Evolutionary conservation across 2,113 vertebrate genomes (phyloP).

Genomic region (Antidorcas marsupialis): DNA sequence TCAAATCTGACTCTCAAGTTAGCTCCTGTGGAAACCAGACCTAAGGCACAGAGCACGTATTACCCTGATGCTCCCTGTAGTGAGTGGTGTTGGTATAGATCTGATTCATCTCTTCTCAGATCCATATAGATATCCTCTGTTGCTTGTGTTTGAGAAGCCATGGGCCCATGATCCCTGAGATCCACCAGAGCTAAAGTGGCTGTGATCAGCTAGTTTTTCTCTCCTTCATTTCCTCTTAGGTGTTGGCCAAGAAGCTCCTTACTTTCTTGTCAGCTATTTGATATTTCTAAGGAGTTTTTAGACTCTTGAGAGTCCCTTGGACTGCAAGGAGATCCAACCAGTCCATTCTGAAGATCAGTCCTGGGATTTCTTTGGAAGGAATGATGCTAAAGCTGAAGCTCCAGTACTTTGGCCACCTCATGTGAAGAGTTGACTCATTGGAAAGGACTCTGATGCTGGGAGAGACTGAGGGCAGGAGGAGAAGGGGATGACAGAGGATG

Average conservation of each 20-base stretch:
- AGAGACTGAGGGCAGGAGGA: too few relatives aligned
- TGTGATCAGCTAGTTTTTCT: fast-evolving
- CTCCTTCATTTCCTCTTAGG: neutral
- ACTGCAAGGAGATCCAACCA: too few relatives aligned
- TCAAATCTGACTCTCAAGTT: neutral
- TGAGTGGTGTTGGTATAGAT: too few relatives aligned
- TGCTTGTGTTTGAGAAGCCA: neutral
- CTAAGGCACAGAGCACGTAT: neutral
- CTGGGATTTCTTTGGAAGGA: too few relatives aligned
- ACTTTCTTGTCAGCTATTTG: neutral
- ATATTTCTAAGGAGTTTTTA: neutral
- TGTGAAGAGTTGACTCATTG: too few relatives aligned
- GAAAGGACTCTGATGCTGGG: too few relatives aligned
- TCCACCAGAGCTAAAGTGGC: neutral
- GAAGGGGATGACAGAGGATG: too few relatives aligned
- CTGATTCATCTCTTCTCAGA: neutral
- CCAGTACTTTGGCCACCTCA: too few relatives aligned
- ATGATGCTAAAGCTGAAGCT: too few relatives aligned
- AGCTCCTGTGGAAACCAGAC: neutral
- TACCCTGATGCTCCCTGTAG: neutral
- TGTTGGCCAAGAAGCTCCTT: neutral
- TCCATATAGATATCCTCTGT: neutral
- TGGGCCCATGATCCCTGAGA: neutral
- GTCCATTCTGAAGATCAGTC: too few relatives aligned
- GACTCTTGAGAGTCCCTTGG: too few relatives aligned